Evolutionary conservation across 1,140 invertebrate genomes (phyloP), one percentile per base, ranked within the genome.

Genomic region (Piezodorus guildinii): DNA sequence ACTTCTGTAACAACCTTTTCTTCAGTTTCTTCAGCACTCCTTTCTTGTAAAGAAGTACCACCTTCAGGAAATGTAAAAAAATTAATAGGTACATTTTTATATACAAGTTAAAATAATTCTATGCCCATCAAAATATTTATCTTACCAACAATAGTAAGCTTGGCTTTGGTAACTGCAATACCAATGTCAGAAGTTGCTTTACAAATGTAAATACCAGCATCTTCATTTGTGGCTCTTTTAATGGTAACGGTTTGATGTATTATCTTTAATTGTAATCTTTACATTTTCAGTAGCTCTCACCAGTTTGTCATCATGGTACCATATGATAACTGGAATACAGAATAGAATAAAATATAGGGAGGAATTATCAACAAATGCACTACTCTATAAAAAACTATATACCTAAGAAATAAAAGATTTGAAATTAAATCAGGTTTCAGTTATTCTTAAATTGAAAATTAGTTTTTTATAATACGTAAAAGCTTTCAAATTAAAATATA

Each of bases 261-360:
- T 83, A 63, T 91, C 83, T 73, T 86, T 79, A 70, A 89, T 84
- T 69, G 80, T 80, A 68, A 93, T 79, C 73, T 84, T 80, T 15
- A 84, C 74, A 72, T 85, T 83, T 64, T 85, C 82, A 25, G 84
- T 83, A 65, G 82, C 85, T 71, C 82, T 80, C 64, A 94, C 77
- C 65, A 89, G 76, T 74, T 88, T 86, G 70, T 89, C 88, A 72
- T 94, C 85, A 73, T 87, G 87, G 74, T 89, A 94, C 93, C 93
- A 97, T 69, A 87, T 83, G 66, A 95, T 83, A 78, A 90, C 88
- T 86, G 74, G 64, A 81, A 68, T 68, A 66, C 9, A 27, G 23
- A 49, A 6, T 5, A 49, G 19, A 8, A 10, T 19, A 49, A n/a
- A n/a, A 19, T 49, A 19, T 17, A 49, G 8, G 14, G 14, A 46